These are phyloP conservation scores for Sinodicranocentrus sp. DNA, from an alignment of 2,888 invertebrate genomes.

Conservation along the genomic window DNA sequence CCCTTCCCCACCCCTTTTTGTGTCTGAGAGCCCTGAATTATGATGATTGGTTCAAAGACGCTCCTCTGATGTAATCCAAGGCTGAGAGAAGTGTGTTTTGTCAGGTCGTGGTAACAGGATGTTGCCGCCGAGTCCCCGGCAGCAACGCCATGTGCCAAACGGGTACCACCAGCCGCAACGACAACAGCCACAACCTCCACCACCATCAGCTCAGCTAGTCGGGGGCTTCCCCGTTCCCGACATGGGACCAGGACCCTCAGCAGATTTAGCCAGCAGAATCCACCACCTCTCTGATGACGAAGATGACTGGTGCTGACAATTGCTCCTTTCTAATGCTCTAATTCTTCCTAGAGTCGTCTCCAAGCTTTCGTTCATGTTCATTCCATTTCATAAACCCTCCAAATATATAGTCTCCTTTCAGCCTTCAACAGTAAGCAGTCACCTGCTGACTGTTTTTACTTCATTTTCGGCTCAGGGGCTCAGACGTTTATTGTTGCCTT, in stretches of 20 bases:
- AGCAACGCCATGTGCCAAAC: constrained; percentile 74
- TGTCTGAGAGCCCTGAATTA: constrained; percentile 60
- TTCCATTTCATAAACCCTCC: constrained; percentile 23
- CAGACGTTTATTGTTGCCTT: constrained; percentile 69
- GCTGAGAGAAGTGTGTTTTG: constrained; percentile 64
- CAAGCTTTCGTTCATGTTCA: constrained; percentile 38
- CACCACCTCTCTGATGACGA: constrained; percentile 75
- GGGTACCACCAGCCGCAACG: constrained; percentile 67
- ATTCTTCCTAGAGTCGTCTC: constrained; percentile 70
- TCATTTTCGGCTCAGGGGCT: constrained; percentile 69
- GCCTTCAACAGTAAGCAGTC: constrained; percentile 33
- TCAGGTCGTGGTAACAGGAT: constrained; percentile 75
- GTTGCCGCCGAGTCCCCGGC: constrained; percentile 67
- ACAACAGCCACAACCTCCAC: constrained; percentile 40
- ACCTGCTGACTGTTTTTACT: constrained; percentile 32
- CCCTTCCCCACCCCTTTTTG: constrained; percentile 12
- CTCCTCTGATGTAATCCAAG: constrained; percentile 52
- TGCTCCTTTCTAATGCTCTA: constrained; percentile 70
- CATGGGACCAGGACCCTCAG: constrained; percentile 73
- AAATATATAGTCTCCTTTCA: constrained; percentile 39
- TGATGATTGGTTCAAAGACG: constrained; percentile 46
- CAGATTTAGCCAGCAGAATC: constrained; percentile 62
- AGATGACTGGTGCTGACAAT: constrained; percentile 76
- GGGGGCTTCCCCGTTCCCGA: constrained; percentile 66
- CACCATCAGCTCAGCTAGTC: constrained; percentile 47